phyloP scores from a whole-genome alignment of 1,140 invertebrate species.

The Zaprionus africanus region DNA sequence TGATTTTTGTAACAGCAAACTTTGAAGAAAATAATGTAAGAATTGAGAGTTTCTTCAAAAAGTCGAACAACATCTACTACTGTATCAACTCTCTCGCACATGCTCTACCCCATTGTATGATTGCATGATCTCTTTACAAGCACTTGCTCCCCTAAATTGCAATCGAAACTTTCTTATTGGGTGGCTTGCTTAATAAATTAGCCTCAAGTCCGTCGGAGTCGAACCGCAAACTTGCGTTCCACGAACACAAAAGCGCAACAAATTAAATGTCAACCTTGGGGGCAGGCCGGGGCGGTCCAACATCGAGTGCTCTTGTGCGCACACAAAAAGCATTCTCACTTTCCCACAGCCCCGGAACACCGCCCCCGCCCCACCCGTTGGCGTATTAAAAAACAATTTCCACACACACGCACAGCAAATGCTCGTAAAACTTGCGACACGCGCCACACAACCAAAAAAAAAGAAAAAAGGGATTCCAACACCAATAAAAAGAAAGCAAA shows the following conservation, averaged over 20 bases:
- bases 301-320: constrained; percentile 17
- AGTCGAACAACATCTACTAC: too few relatives aligned
- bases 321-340: constrained; percentile 52
- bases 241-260: constrained; percentile 62
- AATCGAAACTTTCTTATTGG: constrained; percentile 42
- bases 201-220: constrained; percentile 12
- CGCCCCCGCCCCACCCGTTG: neutral
- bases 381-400: constrained; percentile 83
- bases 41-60: too few relatives aligned
- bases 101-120: neutral
- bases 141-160: neutral
- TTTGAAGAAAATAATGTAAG: too few relatives aligned
- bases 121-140: neutral
- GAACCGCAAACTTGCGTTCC: constrained; percentile 31
- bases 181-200: constrained; percentile 55
- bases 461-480: constrained; percentile 26
- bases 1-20: too few relatives aligned
- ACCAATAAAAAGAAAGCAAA: constrained; percentile 32
- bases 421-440: constrained; percentile 61
- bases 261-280: constrained; percentile 76
- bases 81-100: too few relatives aligned
- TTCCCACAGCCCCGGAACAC: constrained; percentile 21
- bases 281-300: neutral
- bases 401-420: constrained; percentile 65
- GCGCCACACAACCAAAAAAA: constrained; percentile 45